phyloP scores from a whole-genome alignment of 1,140 invertebrate species.

The Panulirus ornatus region DNA sequence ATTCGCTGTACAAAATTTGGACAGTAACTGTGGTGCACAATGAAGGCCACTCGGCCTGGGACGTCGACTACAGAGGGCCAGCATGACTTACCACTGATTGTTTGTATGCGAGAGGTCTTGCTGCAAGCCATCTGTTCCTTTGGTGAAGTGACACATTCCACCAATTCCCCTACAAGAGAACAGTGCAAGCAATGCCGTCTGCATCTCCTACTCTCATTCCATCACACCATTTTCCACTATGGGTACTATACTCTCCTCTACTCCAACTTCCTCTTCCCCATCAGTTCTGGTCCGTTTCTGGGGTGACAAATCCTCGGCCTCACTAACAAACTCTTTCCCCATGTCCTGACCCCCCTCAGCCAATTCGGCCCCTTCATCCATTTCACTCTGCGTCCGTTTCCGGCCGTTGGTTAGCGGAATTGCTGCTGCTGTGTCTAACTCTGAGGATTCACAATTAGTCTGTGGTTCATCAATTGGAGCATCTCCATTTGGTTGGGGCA shows the following conservation, averaged over 20 bases:
- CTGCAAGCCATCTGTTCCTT: slow-evolving; percentile 28
- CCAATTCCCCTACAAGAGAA: slow-evolving; percentile 21
- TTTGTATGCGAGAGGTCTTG: slow-evolving; percentile 9
- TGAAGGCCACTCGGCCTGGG: slow-evolving; percentile 36
- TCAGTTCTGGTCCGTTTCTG: slow-evolving; percentile 69
- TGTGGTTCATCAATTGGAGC: slow-evolving; percentile 52
- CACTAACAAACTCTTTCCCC: slow-evolving; percentile 46
- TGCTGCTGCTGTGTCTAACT: slow-evolving; percentile 36
- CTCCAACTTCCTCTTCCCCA: slow-evolving; percentile 44
- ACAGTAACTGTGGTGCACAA: slow-evolving; percentile 55
- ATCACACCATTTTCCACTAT: slow-evolving; percentile 64
- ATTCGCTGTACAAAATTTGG: slow-evolving; percentile 68
- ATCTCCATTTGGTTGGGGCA: slow-evolving; percentile 68
- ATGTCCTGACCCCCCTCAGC: slow-evolving; percentile 38
- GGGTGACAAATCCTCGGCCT: slow-evolving; percentile 48
- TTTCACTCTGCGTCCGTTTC: slow-evolving; percentile 73
- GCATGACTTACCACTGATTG: slow-evolving; percentile 38
- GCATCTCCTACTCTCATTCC: slow-evolving; percentile 53
- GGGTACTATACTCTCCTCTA: slow-evolving; percentile 36
- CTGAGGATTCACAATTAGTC: slow-evolving; percentile 55
- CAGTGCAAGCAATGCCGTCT: slow-evolving; percentile 21
- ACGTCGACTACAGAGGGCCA: slow-evolving; percentile 20
- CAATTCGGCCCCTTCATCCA: slow-evolving; percentile 57
- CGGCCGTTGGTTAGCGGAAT: slow-evolving; percentile 64
- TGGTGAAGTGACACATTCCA: not conserved